Conservation (phyloP, 2,797 vertebrate species). For the Neoniphon sammara region DNA sequence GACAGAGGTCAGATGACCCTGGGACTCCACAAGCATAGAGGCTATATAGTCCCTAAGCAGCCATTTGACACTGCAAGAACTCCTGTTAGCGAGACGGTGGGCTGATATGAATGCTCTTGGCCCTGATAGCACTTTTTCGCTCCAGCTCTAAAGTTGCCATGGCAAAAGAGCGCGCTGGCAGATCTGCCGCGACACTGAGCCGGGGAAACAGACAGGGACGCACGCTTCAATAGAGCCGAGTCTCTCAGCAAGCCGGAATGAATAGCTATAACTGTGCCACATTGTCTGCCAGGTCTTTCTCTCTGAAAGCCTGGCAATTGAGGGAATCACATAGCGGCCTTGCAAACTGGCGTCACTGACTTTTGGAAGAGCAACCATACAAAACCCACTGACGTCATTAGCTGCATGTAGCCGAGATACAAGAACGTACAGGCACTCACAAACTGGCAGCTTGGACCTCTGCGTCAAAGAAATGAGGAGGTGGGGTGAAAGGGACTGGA, state of each 20-base stretch:
- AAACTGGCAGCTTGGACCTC: slow-evolving; percentile 1
- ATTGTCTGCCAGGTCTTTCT: slow-evolving; percentile 71
- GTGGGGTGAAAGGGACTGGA: slow-evolving; percentile 12
- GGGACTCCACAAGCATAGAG: slow-evolving; percentile 5
- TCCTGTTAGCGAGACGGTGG: slow-evolving; percentile 58
- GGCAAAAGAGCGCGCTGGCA: slow-evolving; percentile 65
- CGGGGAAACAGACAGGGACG: slow-evolving; percentile 50
- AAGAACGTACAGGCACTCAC: slow-evolving; percentile 26
- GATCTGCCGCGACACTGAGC: slow-evolving; percentile 38
- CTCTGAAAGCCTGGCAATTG: slow-evolving; percentile 66
- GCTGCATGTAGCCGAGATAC: slow-evolving; percentile 27
- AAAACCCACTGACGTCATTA: slow-evolving; percentile 67
- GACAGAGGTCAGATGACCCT: slow-evolving; percentile 6
- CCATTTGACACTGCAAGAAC: slow-evolving; percentile 36
- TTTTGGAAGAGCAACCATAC: slow-evolving; percentile 55
- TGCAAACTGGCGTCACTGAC: slow-evolving; percentile 65
- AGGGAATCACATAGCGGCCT: slow-evolving; percentile 67
- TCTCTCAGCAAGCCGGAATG: slow-evolving; percentile 60
- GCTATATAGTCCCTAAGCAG: slow-evolving; percentile 21
- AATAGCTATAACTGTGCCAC: slow-evolving; percentile 67
- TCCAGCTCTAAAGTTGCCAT: slow-evolving; percentile 76
- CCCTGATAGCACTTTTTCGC: slow-evolving; percentile 56
- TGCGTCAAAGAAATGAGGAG: slow-evolving; percentile 38
- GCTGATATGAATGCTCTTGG: slow-evolving; percentile 50
- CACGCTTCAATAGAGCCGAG: slow-evolving; percentile 65